These are phyloP conservation scores for Leptinotarsa undecemlineata DNA, from an alignment of 1,140 invertebrate species.

Conservation along the genomic window DNA sequence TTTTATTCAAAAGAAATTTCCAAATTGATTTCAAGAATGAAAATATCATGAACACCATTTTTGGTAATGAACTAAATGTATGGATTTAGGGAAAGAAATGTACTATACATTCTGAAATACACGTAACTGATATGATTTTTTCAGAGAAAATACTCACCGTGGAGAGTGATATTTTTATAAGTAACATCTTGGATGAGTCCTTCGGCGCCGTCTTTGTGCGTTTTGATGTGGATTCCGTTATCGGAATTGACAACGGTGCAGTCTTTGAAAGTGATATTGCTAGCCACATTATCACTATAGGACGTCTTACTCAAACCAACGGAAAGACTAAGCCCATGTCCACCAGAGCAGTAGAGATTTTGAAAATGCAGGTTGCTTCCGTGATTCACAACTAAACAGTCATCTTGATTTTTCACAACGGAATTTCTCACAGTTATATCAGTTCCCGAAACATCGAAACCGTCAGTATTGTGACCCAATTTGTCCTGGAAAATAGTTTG, in stretches of 20 bases:
- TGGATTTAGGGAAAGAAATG: too few species aligned
- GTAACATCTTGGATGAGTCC: constrained; percentile 30
- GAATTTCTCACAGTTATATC: constrained; percentile 25
- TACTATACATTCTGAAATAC: too few species aligned
- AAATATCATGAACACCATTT: too few species aligned
- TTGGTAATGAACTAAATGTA: too few species aligned
- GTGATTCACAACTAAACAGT: constrained; percentile 33
- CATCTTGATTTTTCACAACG: constrained; percentile 37
- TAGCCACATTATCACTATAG: constrained; percentile 22
- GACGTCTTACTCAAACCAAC: constrained; percentile 28
- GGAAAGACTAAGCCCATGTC: constrained; percentile 34
- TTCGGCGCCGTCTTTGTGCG: constrained; percentile 29
- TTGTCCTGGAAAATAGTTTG: background rate
- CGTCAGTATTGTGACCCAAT: constrained; percentile 32
- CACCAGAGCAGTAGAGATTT: constrained; percentile 31
- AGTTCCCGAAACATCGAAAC: constrained; percentile 30
- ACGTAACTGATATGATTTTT: too few species aligned
- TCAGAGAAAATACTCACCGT: constrained; percentile 3
- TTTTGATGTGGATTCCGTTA: constrained; percentile 34
- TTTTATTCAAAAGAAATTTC: too few species aligned
- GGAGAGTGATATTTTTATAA: constrained; percentile 33
- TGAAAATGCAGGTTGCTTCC: constrained; percentile 25
- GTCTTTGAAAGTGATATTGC: constrained; percentile 30
- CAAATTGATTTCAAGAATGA: too few species aligned
- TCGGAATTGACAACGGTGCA: constrained; percentile 27